Percentiles rank a stretch among this genome's conserved stretches.
Conservation (phyloP, 1,140 invertebrate species). For the Drosophila nebulosa region DNA sequence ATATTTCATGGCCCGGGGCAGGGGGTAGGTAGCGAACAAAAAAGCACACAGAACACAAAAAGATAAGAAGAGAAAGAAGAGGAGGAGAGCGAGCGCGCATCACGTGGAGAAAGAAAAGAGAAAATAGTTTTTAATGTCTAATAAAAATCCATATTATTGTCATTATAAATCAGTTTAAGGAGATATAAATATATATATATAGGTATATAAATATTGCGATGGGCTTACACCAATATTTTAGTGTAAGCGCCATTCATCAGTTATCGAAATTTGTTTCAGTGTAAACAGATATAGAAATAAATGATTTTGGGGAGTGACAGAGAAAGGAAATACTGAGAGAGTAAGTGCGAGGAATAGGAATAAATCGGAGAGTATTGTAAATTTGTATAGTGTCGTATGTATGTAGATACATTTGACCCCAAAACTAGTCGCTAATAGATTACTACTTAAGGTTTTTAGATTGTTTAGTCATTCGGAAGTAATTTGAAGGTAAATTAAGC, state of each 20-base stretch:
- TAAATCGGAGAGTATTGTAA: neutral
- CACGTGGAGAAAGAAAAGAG: slow-evolving; percentile 73
- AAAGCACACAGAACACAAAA: slow-evolving; percentile 26
- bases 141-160: slow-evolving; percentile 38
- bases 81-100: slow-evolving; percentile 47
- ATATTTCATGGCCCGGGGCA: slow-evolving; percentile 14
- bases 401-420: no score
- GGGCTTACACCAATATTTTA: slow-evolving; percentile 14
- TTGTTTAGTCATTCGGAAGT: no score
- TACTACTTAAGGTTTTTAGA: neutral
- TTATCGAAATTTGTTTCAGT: neutral
- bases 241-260: neutral
- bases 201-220: neutral
- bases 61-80: slow-evolving; percentile 44
- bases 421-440: no score
- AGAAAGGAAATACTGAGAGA: neutral
- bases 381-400: neutral
- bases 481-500: no score
- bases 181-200: neutral
- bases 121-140: slow-evolving; percentile 75
- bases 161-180: neutral
- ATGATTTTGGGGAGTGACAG: neutral
- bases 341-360: slow-evolving; percentile 2
- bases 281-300: neutral
- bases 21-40: slow-evolving; percentile 33